A percentile compares a stretch with the other conserved stretches of the same genome.
Evolutionary conservation across 2,888 invertebrate species (phyloP).

Genomic region (Plutella xylostella): DNA sequence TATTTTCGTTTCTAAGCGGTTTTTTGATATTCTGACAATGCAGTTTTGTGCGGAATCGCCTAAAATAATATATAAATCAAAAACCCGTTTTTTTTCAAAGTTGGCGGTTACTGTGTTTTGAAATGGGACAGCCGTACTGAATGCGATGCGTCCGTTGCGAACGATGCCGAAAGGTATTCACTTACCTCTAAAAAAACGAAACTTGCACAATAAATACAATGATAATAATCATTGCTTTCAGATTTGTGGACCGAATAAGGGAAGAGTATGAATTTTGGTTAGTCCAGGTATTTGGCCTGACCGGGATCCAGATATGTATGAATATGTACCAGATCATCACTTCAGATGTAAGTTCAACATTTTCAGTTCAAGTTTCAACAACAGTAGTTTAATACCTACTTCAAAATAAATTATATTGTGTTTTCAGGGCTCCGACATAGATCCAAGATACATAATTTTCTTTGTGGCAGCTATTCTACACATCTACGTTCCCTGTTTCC

Average conservation of each 20-base stretch:
- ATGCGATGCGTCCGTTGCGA: too few relatives aligned
- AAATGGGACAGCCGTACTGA: too few relatives aligned
- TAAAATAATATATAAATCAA: too few relatives aligned
- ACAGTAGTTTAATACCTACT: not conserved
- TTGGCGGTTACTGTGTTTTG: too few relatives aligned
- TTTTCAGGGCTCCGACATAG: conserved; percentile 11
- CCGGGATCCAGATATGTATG: conserved; percentile 19
- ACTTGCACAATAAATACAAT: too few relatives aligned
- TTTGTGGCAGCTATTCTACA: not conserved
- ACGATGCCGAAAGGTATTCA: too few relatives aligned
- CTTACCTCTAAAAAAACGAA: not conserved
- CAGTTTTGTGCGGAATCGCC: too few relatives aligned
- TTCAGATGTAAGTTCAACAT: conserved; percentile 1
- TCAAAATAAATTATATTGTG: not conserved
- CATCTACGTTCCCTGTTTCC: conserved; percentile 5
- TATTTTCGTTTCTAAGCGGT: too few relatives aligned
- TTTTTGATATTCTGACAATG: too few relatives aligned
- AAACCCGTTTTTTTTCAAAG: not conserved
- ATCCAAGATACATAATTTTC: conserved; percentile 3
- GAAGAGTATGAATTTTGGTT: conserved; percentile 21
- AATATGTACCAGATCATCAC: conserved; percentile 16
- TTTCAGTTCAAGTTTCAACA: not conserved
- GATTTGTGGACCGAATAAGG: conserved; percentile 17
- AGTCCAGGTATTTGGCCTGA: conserved; percentile 16
- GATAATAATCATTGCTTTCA: too few relatives aligned